Conservation (phyloP, 2,113 vertebrate genomes). For the Colossoma macropomum region DNA sequence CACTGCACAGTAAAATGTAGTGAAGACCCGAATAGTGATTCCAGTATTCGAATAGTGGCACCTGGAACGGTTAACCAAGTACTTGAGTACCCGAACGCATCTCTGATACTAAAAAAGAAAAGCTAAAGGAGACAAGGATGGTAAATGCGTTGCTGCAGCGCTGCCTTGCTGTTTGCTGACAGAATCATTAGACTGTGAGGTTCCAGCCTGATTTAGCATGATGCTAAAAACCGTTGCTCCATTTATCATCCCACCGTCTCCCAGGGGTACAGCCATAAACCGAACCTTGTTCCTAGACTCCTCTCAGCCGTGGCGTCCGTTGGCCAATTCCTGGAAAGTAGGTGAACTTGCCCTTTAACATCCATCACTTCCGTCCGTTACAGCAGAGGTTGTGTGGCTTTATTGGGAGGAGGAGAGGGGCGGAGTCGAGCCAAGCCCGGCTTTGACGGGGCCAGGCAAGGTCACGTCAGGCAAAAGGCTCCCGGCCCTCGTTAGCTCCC, state of each 20-base stretch:
- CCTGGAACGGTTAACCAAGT: no score
- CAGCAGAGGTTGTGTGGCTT: neutral
- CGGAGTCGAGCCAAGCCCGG: neutral
- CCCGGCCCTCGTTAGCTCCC: conserved; percentile 51
- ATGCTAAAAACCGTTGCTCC: neutral
- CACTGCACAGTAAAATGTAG: no score
- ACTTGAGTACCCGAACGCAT: no score
- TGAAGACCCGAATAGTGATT: no score
- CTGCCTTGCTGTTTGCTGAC: no score
- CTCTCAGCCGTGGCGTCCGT: neutral
- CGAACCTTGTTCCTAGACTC: neutral
- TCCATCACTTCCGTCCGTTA: neutral
- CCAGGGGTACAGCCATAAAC: neutral
- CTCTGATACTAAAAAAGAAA: no score
- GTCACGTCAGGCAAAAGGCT: conserved; percentile 46
- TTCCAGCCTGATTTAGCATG: neutral
- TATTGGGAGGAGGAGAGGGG: neutral
- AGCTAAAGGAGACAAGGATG: no score
- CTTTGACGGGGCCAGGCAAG: conserved; percentile 42
- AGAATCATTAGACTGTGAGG: neutral
- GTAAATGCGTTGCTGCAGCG: no score
- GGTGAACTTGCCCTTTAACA: conserved; percentile 15
- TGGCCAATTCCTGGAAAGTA: neutral
- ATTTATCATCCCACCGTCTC: neutral
- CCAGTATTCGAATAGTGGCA: no score